A percentile compares a stretch with the other conserved stretches of the same genome.
Evolutionary conservation across 2,888 invertebrate genomes (phyloP).

Genomic region (Abscondita cerata): DNA sequence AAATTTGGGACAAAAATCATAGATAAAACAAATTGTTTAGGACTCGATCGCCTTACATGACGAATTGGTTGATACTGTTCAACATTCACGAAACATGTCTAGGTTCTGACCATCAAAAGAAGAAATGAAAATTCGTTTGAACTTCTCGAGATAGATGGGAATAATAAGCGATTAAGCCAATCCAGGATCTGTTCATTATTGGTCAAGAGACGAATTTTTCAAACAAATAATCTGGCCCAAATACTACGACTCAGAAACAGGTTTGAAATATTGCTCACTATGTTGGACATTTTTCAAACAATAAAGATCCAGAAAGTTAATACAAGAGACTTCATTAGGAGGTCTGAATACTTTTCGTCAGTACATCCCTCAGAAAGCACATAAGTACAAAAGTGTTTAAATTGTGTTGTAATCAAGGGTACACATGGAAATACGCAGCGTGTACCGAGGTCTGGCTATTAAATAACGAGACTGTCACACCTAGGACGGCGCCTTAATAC

Average conservation of each 20-base stretch:
- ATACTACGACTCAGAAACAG: too few species aligned
- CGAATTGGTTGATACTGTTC: background rate
- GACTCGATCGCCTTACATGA: background rate
- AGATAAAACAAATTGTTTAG: background rate
- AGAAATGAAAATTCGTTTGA: too few species aligned
- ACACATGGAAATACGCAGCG: slow-evolving; percentile 12
- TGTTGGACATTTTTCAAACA: background rate
- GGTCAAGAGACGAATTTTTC: background rate
- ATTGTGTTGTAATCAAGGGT: slow-evolving; percentile 11
- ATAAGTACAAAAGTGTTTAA: slow-evolving; percentile 15
- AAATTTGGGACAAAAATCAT: background rate
- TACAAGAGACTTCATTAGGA: background rate
- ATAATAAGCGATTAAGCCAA: background rate
- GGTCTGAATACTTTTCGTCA: slow-evolving; percentile 12
- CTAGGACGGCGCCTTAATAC: too few species aligned
- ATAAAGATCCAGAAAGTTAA: background rate
- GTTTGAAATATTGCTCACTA: background rate
- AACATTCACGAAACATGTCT: background rate
- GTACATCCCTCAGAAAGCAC: slow-evolving; percentile 19
- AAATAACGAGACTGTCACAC: too few species aligned
- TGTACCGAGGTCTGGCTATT: too few species aligned
- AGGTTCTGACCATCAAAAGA: too few species aligned
- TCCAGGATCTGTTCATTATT: background rate
- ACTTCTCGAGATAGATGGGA: too few species aligned
- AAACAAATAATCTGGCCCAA: too few species aligned